A percentile compares a stretch with the other conserved stretches of the same genome.
These are phyloP conservation scores for Proisotoma minuta DNA, from an alignment of 2,888 invertebrate species.

Conservation along the genomic window DNA sequence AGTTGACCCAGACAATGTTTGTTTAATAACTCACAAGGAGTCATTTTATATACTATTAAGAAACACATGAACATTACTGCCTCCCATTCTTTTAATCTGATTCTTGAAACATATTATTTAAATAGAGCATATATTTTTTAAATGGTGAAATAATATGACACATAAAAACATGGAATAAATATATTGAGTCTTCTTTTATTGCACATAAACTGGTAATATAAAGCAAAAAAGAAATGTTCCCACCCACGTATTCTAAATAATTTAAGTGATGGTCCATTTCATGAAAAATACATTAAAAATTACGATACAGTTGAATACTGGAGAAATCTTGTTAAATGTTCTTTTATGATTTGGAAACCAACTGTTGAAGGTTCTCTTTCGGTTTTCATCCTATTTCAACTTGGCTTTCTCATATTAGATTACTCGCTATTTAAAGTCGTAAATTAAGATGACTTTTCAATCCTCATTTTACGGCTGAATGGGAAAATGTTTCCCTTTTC, in stretches of 20 bases:
- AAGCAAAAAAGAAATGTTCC: constrained; percentile 13
- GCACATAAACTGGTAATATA: too few relatives aligned
- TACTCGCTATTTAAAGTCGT: not conserved
- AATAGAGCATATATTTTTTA: too few relatives aligned
- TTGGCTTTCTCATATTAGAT: not conserved
- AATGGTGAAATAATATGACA: too few relatives aligned
- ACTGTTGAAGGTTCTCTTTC: constrained; percentile 1
- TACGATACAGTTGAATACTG: not conserved
- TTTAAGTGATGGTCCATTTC: constrained; percentile 2
- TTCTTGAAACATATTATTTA: too few relatives aligned
- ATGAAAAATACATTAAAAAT: constrained; percentile 2
- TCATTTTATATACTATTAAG: too few relatives aligned
- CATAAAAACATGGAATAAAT: too few relatives aligned
- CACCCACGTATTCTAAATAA: constrained; percentile 7
- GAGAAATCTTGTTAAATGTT: not conserved
- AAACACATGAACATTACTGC: too few relatives aligned
- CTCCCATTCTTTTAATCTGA: too few relatives aligned
- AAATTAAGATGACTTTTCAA: not conserved
- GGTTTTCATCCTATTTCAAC: not conserved
- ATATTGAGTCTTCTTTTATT: too few relatives aligned
- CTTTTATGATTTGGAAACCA: not conserved
- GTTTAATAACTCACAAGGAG: too few relatives aligned
- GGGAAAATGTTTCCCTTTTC: too few relatives aligned
- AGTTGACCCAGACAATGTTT: too few relatives aligned
- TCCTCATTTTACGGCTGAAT: not conserved